Evolutionary conservation across 2,888 invertebrate species (phyloP).

Genomic region (Muschampia plurimacula): DNA sequence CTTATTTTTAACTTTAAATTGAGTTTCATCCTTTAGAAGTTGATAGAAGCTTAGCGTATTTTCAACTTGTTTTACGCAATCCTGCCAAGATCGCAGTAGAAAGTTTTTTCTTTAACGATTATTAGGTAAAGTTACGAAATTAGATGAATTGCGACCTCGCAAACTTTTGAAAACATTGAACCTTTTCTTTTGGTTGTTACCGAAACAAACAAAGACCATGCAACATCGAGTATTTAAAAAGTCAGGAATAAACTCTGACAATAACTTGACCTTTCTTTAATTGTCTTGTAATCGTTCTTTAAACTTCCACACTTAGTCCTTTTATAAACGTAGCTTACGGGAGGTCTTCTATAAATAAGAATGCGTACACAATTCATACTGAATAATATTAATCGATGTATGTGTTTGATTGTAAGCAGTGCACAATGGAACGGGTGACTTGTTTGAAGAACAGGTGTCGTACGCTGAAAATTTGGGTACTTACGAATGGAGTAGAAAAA

Average conservation of each 20-base stretch:
- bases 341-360: constrained; percentile 73
- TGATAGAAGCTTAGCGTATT: constrained; percentile 53
- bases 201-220: constrained; percentile 22
- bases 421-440: constrained; percentile 69
- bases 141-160: constrained; percentile 38
- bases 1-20: constrained; percentile 55
- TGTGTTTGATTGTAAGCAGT: constrained; percentile 66
- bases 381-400: constrained; percentile 77
- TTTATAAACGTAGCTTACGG: constrained; percentile 49
- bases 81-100: constrained; percentile 24
- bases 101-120: constrained; percentile 41
- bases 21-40: constrained; percentile 58
- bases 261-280: constrained; percentile 31
- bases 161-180: constrained; percentile 30
- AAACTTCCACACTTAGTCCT: constrained; percentile 20
- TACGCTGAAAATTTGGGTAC: constrained; percentile 53
- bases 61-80: constrained; percentile 51
- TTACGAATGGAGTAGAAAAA: constrained; percentile 54
- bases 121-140: constrained; percentile 48
- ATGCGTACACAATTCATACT: constrained; percentile 64
- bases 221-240: constrained; percentile 1
- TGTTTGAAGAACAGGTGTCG: constrained; percentile 80
- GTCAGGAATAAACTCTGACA: constrained; percentile 28
- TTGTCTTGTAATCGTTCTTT: constrained; percentile 8
- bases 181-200: constrained; percentile 20